Evolutionary conservation across 2,888 invertebrate genomes (phyloP), one percentile per base, ranked within the genome.

Genomic region (Eupithecia vulgata): DNA sequence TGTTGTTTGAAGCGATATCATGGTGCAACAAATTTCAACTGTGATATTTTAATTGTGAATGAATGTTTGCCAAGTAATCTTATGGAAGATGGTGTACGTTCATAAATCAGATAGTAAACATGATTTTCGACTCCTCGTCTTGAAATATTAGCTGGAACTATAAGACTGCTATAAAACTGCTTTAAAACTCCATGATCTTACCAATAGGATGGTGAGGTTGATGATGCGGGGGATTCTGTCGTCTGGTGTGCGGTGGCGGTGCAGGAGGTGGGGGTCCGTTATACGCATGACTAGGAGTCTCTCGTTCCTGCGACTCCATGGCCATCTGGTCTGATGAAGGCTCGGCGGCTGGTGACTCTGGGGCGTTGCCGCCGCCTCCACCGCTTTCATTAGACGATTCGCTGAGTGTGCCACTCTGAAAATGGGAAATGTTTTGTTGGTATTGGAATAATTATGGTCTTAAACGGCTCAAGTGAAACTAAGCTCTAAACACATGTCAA

Each of bases 181-280:
- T 37, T 37, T 61, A 34, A 17, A 61, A 42, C 12, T 65, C 5
- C 6, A n/a, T 45, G 57, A 69, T 67, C 89, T 81, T 84, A 95
- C 89, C 91, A 90, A 91, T 84, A 68, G 91, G 87, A 86, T 94
- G 92, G 85, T 94, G 93, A 73, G 89, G 87, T 85, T 97, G 97
- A 69, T 96, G 95, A 78, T 96, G 95, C 59, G 95, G 95, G 76
- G 95, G 97, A 73, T 96, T 96, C 67, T 96, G 97, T 35, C 97
- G 96, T 81, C 97, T 96, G 81, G 97, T 97, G 80, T 97, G 97
- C 0, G 95, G 95, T 2, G 96, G 95, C 69, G 96, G 96, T 1
- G 95, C 95, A 0, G 94, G 95, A 0, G 95, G 95, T 3, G 95
- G 95, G 75, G 87, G 95, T 80, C 88, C 95, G 80, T 90, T 95